Evolutionary conservation across 2,888 invertebrate species (phyloP).

Genomic region (Athalia cordata): DNA sequence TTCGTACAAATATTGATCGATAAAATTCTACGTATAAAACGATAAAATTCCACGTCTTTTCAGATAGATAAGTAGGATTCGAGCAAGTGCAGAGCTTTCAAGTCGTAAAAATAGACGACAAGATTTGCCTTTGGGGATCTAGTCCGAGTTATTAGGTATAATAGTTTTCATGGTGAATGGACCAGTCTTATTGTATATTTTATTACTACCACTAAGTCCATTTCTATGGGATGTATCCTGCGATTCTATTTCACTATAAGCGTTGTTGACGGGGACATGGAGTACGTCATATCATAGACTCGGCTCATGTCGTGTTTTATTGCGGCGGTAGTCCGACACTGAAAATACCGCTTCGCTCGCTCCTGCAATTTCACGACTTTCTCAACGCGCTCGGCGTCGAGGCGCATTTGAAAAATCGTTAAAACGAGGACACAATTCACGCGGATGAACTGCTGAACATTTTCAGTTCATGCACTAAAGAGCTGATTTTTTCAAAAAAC

Average conservation of each 20-base stretch:
- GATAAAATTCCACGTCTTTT: not conserved
- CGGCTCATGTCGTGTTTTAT: slow-evolving; percentile 26
- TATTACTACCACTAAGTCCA: slow-evolving; percentile 17
- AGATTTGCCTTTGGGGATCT: slow-evolving; percentile 21
- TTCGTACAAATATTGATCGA: not conserved
- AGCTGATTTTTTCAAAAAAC: too few relatives aligned
- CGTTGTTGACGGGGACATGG: slow-evolving; percentile 21
- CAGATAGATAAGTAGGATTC: slow-evolving; percentile 6
- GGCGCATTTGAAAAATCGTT: too few relatives aligned
- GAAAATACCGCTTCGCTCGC: not conserved
- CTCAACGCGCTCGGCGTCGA: not conserved
- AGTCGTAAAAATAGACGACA: slow-evolving; percentile 33
- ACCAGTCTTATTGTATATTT: slow-evolving; percentile 24
- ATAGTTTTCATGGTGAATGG: not conserved
- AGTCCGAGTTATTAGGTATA: not conserved
- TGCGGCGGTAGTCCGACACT: not conserved
- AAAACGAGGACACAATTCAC: too few relatives aligned
- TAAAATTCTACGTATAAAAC: slow-evolving; percentile 12
- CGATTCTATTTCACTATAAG: slow-evolving; percentile 2
- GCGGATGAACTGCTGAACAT: too few relatives aligned
- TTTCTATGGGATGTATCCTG: not conserved
- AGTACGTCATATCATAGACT: slow-evolving; percentile 11
- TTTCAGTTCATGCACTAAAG: too few relatives aligned
- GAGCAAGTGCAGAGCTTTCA: slow-evolving; percentile 27
- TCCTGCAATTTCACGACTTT: not conserved